Evolutionary conservation across 2,113 vertebrate species (phyloP).

Genomic region (Stegostoma tigrinum): DNA sequence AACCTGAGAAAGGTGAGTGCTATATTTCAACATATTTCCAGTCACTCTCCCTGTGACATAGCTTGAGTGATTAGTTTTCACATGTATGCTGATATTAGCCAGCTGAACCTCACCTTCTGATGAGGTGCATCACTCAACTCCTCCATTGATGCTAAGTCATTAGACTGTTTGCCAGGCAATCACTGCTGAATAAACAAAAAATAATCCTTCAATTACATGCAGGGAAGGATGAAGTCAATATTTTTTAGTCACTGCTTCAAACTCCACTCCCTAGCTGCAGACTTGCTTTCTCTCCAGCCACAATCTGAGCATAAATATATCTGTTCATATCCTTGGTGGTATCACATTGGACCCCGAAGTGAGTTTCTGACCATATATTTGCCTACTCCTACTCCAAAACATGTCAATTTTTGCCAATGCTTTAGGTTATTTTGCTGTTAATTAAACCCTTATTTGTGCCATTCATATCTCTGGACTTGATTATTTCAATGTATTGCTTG

Average conservation of each 20-base stretch:
- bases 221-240: not conserved
- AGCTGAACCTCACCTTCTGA: no score
- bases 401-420: not conserved
- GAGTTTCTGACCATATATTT: not conserved
- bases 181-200: not conserved
- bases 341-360: not conserved
- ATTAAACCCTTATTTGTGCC: not conserved
- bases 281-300: not conserved
- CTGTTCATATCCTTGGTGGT: not conserved
- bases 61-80: no score
- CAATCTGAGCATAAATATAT: not conserved
- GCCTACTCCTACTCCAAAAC: not conserved
- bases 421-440: not conserved
- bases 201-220: not conserved
- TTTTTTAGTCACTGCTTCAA: not conserved
- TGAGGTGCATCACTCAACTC: not conserved
- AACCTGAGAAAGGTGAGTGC: slow-evolving; percentile 85
- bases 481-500: not conserved
- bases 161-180: not conserved
- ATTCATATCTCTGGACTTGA: not conserved
- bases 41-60: not conserved
- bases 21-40: not conserved
- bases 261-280: not conserved
- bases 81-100: no score
- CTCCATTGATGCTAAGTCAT: not conserved